phyloP scores from a whole-genome alignment of 2,797 vertebrate species.

The Sciaenops ocellatus region DNA sequence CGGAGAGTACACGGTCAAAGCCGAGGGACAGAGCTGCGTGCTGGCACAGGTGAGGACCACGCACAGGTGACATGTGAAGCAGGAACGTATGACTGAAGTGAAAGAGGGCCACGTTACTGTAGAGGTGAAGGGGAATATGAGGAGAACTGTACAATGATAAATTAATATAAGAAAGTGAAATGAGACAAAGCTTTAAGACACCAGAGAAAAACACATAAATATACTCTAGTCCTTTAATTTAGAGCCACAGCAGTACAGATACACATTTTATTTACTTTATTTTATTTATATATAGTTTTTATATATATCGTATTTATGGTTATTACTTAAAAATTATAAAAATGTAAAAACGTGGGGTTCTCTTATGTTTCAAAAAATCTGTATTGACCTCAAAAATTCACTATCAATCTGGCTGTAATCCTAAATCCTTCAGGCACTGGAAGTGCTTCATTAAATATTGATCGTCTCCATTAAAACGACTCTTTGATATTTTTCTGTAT shows the following conservation, averaged over 20 bases:
- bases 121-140: background rate
- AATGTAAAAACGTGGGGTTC: background rate
- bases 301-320: background rate
- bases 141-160: background rate
- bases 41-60: conserved; percentile 84
- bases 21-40: conserved; percentile 86
- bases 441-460: background rate
- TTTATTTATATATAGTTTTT: background rate
- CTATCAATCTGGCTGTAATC: background rate
- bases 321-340: background rate
- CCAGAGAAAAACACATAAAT: background rate
- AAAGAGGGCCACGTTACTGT: too few species aligned
- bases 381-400: background rate
- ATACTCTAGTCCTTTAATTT: background rate
- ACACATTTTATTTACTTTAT: too few species aligned
- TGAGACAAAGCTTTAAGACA: background rate
- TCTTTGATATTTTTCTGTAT: background rate
- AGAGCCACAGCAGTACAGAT: background rate
- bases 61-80: too few species aligned
- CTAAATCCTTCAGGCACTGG: background rate
- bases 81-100: background rate
- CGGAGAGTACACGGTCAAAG: conserved; percentile 79
- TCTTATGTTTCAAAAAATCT: background rate
- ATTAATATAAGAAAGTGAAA: background rate
- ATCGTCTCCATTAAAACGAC: background rate